phyloP scores from a whole-genome alignment of 2,888 invertebrate genomes.

The Macroteleia sp. region DNA sequence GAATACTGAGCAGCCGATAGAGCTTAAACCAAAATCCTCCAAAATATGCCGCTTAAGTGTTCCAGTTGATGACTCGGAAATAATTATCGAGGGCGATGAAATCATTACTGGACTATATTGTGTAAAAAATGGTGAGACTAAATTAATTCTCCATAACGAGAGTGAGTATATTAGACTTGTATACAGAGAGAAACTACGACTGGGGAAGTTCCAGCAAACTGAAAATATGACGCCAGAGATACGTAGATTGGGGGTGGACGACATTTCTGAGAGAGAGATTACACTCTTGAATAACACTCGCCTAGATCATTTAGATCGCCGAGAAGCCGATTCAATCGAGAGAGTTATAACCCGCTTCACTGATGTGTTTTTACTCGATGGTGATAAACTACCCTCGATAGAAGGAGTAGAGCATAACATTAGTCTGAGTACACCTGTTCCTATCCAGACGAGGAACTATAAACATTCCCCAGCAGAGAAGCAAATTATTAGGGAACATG shows the following conservation, averaged over 20 bases:
- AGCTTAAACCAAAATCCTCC: neutral
- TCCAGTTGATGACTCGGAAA: too few species aligned
- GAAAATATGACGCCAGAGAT: neutral
- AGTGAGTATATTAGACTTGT: too few species aligned
- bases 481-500: neutral
- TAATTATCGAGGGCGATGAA: neutral
- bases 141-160: too few species aligned
- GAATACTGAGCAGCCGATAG: neutral
- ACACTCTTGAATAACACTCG: neutral
- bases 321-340: neutral
- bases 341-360: neutral
- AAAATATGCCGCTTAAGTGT: too few species aligned
- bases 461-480: neutral
- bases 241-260: neutral
- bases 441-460: neutral
- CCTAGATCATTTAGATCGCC: neutral
- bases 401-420: neutral
- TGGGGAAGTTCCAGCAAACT: too few species aligned
- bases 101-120: neutral
- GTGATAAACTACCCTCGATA: neutral
- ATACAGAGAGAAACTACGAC: too few species aligned
- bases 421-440: neutral
- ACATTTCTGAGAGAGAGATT: neutral
- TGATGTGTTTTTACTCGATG: constrained; percentile 6
- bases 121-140: neutral